Percentiles rank a stretch among this genome's conserved stretches.
These are phyloP conservation scores for Sarcophaga variegata DNA, from an alignment of 2,888 invertebrate genomes.

Conservation along the genomic window DNA sequence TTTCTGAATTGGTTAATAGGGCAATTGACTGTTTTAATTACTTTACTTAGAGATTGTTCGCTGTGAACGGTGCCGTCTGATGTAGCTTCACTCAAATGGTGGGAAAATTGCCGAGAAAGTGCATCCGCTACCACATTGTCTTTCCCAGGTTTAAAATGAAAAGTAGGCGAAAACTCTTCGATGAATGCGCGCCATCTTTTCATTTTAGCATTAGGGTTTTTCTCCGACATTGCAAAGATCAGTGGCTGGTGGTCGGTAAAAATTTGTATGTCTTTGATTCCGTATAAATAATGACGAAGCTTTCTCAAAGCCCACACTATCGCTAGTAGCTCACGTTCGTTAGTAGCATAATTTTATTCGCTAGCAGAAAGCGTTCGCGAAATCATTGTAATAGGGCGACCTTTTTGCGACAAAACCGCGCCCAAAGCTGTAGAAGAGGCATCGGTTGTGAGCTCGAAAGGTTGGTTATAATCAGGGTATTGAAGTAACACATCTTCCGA, in stretches of 20 bases:
- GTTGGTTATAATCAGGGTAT: constrained; percentile 14
- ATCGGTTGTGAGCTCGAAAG: constrained; percentile 28
- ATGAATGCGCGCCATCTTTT: constrained; percentile 34
- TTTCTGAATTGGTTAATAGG: constrained; percentile 50
- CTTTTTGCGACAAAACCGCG: constrained; percentile 22
- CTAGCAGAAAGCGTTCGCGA: constrained; percentile 10
- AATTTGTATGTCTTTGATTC: no score
- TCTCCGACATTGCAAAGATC: constrained; percentile 31
- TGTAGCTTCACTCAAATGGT: not conserved
- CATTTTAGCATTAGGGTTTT: constrained; percentile 29
- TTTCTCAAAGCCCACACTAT: constrained; percentile 31
- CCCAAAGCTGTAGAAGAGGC: constrained; percentile 17
- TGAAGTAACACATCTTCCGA: constrained; percentile 33
- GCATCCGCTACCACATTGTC: constrained; percentile 35
- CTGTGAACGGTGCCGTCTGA: constrained; percentile 20
- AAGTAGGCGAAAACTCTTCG: constrained; percentile 29
- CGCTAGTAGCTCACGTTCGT: constrained; percentile 23
- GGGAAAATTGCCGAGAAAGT: not conserved
- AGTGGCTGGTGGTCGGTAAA: no score
- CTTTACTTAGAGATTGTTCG: constrained; percentile 45
- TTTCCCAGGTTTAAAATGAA: constrained; percentile 33
- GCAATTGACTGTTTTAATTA: no score
- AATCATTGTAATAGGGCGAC: constrained; percentile 33
- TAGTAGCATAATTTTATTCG: constrained; percentile 37
- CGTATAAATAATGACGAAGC: constrained; percentile 16